phyloP scores from a whole-genome alignment of 2,797 vertebrate genomes.

The Lates japonicus region DNA sequence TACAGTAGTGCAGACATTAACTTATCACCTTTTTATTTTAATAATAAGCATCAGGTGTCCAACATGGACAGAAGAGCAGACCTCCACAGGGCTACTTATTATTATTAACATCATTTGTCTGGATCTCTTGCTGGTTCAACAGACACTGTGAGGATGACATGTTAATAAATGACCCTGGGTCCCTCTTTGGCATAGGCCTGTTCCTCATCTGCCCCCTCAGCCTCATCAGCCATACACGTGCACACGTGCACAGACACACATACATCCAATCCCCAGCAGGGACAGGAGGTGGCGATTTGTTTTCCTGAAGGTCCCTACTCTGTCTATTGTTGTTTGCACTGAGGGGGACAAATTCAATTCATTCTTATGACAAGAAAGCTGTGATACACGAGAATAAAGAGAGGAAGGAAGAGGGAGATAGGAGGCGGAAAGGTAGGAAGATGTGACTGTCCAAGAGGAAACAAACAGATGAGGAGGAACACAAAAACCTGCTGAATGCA shows the following conservation, averaged over 20 bases:
- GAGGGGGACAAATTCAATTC: conserved; percentile 99
- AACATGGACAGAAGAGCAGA: conserved; percentile 70
- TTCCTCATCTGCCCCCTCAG: conserved; percentile 93
- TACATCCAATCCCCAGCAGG: conserved; percentile 93
- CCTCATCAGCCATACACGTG: conserved; percentile 81
- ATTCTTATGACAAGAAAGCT: conserved; percentile 97
- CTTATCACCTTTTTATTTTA: conserved; percentile 56
- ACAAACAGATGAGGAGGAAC: conserved; percentile 81
- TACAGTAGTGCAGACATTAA: conserved; percentile 43
- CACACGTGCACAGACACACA: conserved; percentile 72
- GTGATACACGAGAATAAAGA: conserved; percentile 86
- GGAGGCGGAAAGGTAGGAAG: conserved; percentile 48
- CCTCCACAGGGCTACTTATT: conserved; percentile 92
- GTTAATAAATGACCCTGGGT: conserved; percentile 97
- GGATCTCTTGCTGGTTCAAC: conserved; percentile 95
- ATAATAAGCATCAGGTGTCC: conserved; percentile 77
- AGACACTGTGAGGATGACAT: conserved; percentile 94
- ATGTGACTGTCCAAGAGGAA: conserved; percentile 89
- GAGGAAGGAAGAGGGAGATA: conserved; percentile 67
- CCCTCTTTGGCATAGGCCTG: conserved; percentile 93
- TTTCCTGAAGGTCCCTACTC: conserved; percentile 97
- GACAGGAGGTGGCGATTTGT: conserved; percentile 94
- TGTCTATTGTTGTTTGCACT: conserved; percentile 99
- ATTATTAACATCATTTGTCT: conserved; percentile 99
- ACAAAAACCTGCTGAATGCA: conserved; percentile 89